Evolutionary conservation across 2,797 vertebrate genomes (phyloP).

Genomic region (Cryptoprocta ferox): DNA sequence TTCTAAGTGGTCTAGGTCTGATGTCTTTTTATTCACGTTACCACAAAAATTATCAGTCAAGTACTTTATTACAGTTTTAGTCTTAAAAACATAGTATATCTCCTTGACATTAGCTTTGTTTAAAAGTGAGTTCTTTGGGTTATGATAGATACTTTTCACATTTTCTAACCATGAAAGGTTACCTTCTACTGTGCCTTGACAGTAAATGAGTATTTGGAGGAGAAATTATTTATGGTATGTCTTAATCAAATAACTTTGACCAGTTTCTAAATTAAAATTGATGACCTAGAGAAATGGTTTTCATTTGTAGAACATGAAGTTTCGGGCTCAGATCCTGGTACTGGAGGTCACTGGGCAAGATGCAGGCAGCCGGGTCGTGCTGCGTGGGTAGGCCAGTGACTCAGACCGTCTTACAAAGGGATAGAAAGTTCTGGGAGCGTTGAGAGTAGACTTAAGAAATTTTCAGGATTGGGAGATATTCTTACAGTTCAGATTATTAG

Average conservation of each 20-base stretch:
- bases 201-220: not conserved
- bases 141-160: not conserved
- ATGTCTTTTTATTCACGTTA: not conserved
- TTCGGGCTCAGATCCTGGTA: not conserved
- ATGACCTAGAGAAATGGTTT: not conserved
- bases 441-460: not conserved
- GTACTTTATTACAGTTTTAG: not conserved
- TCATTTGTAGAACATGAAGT: not conserved
- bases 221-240: not conserved
- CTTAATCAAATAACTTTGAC: not conserved
- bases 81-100: not conserved
- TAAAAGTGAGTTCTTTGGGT: not conserved
- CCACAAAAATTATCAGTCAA: not conserved
- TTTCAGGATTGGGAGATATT: not conserved
- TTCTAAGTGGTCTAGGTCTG: not conserved
- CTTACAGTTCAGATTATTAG: not conserved
- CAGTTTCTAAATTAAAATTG: not conserved
- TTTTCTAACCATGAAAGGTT: not conserved
- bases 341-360: not conserved
- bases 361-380: no score
- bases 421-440: not conserved
- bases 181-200: not conserved
- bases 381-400: not conserved
- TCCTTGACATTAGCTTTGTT: not conserved
- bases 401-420: not conserved